Conservation (phyloP, 2,888 invertebrate genomes). For the Ormia ochracea region DNA sequence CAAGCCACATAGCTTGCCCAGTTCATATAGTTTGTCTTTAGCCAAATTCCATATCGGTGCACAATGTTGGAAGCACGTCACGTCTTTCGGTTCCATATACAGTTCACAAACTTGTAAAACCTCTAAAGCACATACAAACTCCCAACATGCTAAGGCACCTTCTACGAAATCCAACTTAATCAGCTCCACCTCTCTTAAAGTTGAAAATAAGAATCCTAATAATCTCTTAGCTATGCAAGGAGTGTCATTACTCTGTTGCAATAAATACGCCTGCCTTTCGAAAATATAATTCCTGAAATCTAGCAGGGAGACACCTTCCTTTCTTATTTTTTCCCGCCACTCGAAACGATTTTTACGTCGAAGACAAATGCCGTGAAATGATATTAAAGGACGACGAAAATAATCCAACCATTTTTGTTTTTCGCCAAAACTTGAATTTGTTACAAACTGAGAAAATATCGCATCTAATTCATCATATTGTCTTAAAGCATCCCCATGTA, state of each 20-base stretch:
- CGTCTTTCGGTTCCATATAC: conserved; percentile 81
- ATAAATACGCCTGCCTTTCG: conserved; percentile 92
- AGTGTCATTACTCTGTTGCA: conserved; percentile 77
- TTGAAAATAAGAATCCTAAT: conserved; percentile 92
- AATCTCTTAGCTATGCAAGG: conserved; percentile 89
- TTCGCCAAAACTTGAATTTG: conserved; percentile 93
- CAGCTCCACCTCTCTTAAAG: conserved; percentile 88
- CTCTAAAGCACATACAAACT: conserved; percentile 93
- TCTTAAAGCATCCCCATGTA: conserved; percentile 94
- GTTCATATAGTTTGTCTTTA: conserved; percentile 85
- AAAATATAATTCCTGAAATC: conserved; percentile 96
- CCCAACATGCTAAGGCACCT: conserved; percentile 94
- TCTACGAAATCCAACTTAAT: conserved; percentile 87
- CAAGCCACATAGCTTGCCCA: conserved; percentile 93
- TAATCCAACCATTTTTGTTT: conserved; percentile 90
- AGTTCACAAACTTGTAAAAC: conserved; percentile 89
- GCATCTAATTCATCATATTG: conserved; percentile 99
- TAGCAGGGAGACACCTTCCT: conserved; percentile 82
- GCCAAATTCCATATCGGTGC: conserved; percentile 92
- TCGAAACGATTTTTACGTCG: conserved; percentile 80
- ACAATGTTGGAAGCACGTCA: conserved; percentile 88
- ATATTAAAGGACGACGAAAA: conserved; percentile 87
- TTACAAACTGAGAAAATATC: conserved; percentile 95
- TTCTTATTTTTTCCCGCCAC: conserved; percentile 73
- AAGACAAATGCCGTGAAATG: conserved; percentile 88